Base-by-base conservation (phyloP, 2,113 vertebrate genomes). In the Egretta garzetta region DNA sequence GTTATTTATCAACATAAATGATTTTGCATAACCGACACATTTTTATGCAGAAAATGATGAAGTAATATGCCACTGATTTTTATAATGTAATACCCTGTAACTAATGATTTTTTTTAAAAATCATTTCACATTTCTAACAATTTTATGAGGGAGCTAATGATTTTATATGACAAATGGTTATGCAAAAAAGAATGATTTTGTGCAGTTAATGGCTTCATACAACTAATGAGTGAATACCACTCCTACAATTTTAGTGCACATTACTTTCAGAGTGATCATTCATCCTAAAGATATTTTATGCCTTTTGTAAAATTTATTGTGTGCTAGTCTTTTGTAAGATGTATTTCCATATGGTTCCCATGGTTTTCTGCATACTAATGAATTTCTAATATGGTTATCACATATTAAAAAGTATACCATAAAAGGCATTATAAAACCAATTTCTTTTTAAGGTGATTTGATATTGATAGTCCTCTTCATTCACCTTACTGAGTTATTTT, bases 1-100 rank as follows among this genome's bases (percentile, higher is more conserved):
- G 66, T 97, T 98, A 97, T 98, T 97, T 98, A 97, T 97, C 97
- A 97, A 96, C 59, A 92, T 92, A 98, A 98, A 95, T 93, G 94
- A 96, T 95, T 91, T 96, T 97, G 71, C 43, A 92, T 96, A 97
- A 97, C 74, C 0, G n/a, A 96, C 88, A 96, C 45, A 72, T 94
- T 98, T 97, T 96, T 97, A 94, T 96, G 81, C 91, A 93, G 89
- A 96, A 97, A 93, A 95, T 97, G 85, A 95, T 93, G 62, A 92
- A 97, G 70, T 96, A 96, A 97, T 86, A 97, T 95, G 90, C 60
- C 74, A 24, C 74, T 74, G 93, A 71, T 97, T 98, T 97, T 97
- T 95, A 93, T 94, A 97, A 92, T 82, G 80, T 80, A 97, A 80
- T 97, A 86, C 81, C 66, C 93, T 97, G 72, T 96, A 97, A 97